Base-by-base conservation (phyloP, 2,888 invertebrate genomes). In the Andrena minutula region DNA sequence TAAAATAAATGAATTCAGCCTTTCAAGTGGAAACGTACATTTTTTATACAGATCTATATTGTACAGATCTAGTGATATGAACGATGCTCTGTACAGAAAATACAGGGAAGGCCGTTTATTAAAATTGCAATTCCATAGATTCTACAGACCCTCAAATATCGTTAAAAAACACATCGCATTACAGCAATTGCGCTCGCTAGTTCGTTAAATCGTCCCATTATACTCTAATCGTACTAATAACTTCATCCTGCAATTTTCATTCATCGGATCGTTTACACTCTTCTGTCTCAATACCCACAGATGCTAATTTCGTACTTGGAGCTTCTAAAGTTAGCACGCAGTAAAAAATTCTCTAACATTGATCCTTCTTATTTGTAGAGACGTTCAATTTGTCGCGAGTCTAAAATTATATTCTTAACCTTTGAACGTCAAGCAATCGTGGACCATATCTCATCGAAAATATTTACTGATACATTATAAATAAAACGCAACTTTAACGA, bases 231-330 rank as follows among this genome's bases (percentile, higher is more conserved):
- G 69, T 47, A 64, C 56, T 79, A 64, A 79, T 68, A 65, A 69
- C 79, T 56, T 70, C 79, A 75, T 75, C 69, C 75, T 75, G 79
- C 64, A 79, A 79, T 79, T 79, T 79, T 58, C 75, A 28, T 78
- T 60, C 73, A 70, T 78, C 53, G 61, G 61, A 79, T 65, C 75
- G 56, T 70, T 75, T 49, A 51, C 75, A 23, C 26, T 58, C 58
- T 75, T 69, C 4, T 47, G 32, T 20, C 16, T 69, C 28, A 26
- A 79, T 58, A 64, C 56, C 69, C 51, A 69, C 64, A 23, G 56
- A 66, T 23, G 51, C 41, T 74, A 77, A 60, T 77, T 61, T 61
- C 30, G 16, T 10, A 53, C 23, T 32, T 4, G 12, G 26, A 64
- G 10, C 23, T 32, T 12, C 51, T 47, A 41, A 20, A 60, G 47